Evolutionary conservation across 2,888 invertebrate species (phyloP).

Genomic region (Tipula unca): DNA sequence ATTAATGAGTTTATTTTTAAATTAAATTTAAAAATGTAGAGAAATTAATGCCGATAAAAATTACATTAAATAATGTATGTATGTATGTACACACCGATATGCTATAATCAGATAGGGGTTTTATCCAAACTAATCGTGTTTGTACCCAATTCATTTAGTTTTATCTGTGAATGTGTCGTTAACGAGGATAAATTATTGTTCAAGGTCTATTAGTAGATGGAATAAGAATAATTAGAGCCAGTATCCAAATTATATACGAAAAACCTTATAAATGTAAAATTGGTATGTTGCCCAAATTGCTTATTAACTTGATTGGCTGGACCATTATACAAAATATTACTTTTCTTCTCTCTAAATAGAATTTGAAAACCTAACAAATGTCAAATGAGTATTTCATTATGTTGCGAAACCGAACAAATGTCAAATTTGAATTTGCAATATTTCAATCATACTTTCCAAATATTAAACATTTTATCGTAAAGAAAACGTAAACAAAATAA

Average conservation of each 20-base stretch:
- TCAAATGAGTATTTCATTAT: too few relatives aligned
- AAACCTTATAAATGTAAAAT: too few relatives aligned
- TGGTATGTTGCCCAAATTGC: too few relatives aligned
- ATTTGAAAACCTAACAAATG: background rate
- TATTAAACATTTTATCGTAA: too few relatives aligned
- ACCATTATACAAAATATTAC: too few relatives aligned
- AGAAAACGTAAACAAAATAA: too few relatives aligned
- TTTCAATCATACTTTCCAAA: too few relatives aligned
- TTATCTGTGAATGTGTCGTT: background rate
- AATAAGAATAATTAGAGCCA: background rate
- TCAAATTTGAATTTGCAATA: too few relatives aligned
- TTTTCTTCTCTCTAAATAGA: background rate
- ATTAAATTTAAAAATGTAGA: background rate
- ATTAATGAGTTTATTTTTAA: conserved; percentile 14
- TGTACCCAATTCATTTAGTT: background rate
- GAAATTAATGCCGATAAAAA: background rate
- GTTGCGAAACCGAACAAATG: too few relatives aligned
- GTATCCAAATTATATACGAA: too few relatives aligned
- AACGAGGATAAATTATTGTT: background rate
- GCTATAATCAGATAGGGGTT: background rate
- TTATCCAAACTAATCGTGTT: background rate
- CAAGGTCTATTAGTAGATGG: background rate
- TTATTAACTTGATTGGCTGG: too few relatives aligned
- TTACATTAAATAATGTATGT: too few relatives aligned
- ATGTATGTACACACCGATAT: background rate